Percentiles rank a stretch among this genome's conserved stretches.
Conservation (phyloP, 2,888 invertebrate genomes). For the Chorisops tibialis region DNA sequence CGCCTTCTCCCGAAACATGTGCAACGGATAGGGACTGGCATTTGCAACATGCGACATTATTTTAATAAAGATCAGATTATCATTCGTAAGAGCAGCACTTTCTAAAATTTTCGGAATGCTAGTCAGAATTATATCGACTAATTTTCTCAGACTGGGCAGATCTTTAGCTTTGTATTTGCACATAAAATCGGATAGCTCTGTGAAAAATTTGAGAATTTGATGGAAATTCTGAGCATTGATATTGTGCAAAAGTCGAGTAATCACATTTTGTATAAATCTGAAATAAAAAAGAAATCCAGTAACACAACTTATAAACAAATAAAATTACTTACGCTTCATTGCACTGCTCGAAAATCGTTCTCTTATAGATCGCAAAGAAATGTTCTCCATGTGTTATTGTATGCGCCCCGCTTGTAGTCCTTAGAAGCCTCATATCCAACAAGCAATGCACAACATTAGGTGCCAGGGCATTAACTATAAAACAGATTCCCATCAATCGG, state of each 20-base stretch:
- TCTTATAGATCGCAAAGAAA: constrained; percentile 45
- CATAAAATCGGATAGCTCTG: constrained; percentile 37
- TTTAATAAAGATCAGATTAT: constrained; percentile 30
- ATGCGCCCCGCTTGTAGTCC: constrained; percentile 27
- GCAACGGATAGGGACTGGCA: constrained; percentile 29
- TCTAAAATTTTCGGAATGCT: constrained; percentile 29
- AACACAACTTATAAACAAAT: not conserved
- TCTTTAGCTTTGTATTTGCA: not conserved
- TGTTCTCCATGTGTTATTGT: constrained; percentile 45
- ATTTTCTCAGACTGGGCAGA: constrained; percentile 30
- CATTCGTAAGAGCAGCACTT: constrained; percentile 6
- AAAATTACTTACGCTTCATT: constrained; percentile 28
- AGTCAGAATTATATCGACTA: constrained; percentile 38
- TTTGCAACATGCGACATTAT: constrained; percentile 33
- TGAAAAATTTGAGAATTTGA: constrained; percentile 41
- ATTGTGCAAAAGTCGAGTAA: constrained; percentile 37
- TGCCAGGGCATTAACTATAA: constrained; percentile 29
- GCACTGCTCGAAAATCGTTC: constrained; percentile 39
- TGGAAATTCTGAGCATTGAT: constrained; percentile 37
- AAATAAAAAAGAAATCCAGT: constrained; percentile 28
- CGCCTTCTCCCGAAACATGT: constrained; percentile 27
- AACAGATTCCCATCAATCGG: constrained; percentile 33
- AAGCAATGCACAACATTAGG: constrained; percentile 29
- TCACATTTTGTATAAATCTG: constrained; percentile 36
- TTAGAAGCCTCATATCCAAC: constrained; percentile 30